phyloP scores from a whole-genome alignment of 2,113 vertebrate species.

The Otocyon megalotis region DNA sequence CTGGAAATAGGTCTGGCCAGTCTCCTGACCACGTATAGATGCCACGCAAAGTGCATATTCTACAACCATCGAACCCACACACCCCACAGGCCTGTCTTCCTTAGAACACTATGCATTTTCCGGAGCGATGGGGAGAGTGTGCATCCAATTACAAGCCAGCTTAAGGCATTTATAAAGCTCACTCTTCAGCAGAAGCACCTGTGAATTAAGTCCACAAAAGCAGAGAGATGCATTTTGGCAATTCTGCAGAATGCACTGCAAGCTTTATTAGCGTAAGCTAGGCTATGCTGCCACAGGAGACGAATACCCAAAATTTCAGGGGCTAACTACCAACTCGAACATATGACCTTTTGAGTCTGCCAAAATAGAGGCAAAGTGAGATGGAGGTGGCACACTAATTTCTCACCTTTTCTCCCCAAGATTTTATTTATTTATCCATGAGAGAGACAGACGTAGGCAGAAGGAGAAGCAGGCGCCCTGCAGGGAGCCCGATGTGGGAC shows the following conservation, averaged over 20 bases:
- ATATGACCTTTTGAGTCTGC: neutral
- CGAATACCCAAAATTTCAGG: neutral
- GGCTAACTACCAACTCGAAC: neutral
- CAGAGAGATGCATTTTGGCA: neutral
- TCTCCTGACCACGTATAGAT: neutral
- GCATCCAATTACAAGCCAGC: neutral
- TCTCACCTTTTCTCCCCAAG: too few relatives aligned
- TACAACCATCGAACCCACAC: neutral
- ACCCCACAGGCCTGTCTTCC: neutral
- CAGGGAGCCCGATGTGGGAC: too few relatives aligned
- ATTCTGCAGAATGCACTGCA: neutral
- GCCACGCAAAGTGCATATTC: neutral
- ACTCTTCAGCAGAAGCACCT: neutral
- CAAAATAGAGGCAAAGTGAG: neutral
- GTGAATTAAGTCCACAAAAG: neutral
- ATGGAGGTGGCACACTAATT: neutral
- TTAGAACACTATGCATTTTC: neutral
- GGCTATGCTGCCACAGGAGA: neutral
- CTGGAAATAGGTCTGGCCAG: neutral
- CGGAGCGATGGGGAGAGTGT: neutral
- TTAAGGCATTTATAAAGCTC: neutral
- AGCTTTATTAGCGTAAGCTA: neutral
- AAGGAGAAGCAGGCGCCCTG: too few relatives aligned
- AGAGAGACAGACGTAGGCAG: too few relatives aligned
- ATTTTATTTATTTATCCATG: too few relatives aligned